These are phyloP conservation scores for Papilio demoleus DNA, from an alignment of 2,888 invertebrate species.

Conservation along the genomic window DNA sequence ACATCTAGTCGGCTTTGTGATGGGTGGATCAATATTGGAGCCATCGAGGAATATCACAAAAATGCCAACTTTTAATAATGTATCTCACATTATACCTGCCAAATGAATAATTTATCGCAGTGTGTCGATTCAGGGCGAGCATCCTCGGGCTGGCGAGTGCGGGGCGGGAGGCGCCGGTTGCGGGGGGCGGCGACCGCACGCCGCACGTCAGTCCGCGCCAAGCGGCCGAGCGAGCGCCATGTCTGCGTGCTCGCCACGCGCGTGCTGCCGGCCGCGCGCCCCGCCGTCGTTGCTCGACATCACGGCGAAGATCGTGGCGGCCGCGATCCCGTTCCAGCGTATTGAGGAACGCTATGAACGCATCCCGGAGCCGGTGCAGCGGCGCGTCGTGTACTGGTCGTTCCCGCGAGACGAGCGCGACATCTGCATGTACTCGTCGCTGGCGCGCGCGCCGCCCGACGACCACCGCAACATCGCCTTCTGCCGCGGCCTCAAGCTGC, in stretches of 20 bases:
- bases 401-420: conserved; percentile 94
- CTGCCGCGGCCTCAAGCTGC: conserved; percentile 92
- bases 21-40: conserved; percentile 61
- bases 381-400: conserved; percentile 94
- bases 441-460: conserved; percentile 84
- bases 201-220: conserved; percentile 76
- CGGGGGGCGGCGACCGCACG: conserved; percentile 54
- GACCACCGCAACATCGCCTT: conserved; percentile 93
- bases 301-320: conserved; percentile 92
- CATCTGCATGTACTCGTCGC: conserved; percentile 95
- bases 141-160: conserved; percentile 48
- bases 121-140: conserved; percentile 56
- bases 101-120: conserved; percentile 82
- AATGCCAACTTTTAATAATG: conserved; percentile 83
- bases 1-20: conserved; percentile 39
- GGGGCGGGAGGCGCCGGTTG: conserved; percentile 46
- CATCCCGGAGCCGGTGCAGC: conserved; percentile 94
- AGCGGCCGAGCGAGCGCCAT: conserved; percentile 82
- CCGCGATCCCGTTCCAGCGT: conserved; percentile 92
- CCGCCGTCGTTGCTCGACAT: conserved; percentile 92
- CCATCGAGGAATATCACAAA: conserved; percentile 69
- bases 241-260: conserved; percentile 81
- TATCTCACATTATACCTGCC: conserved; percentile 81
- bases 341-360: conserved; percentile 94
- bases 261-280: conserved; percentile 82